These are phyloP conservation scores for Alexandromys fortis DNA, from an alignment of 2,113 vertebrate species.

Conservation along the genomic window DNA sequence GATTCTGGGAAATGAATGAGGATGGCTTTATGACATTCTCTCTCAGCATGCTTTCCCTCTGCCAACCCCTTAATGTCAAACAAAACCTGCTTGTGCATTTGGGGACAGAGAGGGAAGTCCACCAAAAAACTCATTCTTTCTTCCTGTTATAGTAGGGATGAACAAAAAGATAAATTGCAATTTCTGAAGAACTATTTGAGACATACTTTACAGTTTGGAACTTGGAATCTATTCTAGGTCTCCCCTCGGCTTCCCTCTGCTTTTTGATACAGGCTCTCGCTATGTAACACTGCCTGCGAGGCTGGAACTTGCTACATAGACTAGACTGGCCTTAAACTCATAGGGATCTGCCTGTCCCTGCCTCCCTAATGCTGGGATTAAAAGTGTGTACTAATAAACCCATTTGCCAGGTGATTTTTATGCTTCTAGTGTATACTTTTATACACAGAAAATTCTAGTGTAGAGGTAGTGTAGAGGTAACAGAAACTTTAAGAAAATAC, in stretches of 20 bases:
- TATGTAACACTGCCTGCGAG: neutral
- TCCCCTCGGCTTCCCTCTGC: neutral
- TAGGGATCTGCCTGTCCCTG: neutral
- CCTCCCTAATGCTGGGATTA: neutral
- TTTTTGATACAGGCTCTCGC: neutral
- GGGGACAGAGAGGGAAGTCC: conserved; percentile 19
- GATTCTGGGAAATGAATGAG: neutral
- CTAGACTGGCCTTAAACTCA: neutral
- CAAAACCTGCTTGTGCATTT: conserved; percentile 49
- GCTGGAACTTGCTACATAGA: neutral
- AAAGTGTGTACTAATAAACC: neutral
- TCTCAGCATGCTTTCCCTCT: conserved; percentile 31
- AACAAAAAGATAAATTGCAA: conserved; percentile 19
- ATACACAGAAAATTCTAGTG: neutral
- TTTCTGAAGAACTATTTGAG: conserved; percentile 47
- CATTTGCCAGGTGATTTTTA: neutral
- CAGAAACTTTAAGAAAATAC: neutral
- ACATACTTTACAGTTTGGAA: neutral
- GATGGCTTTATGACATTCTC: neutral
- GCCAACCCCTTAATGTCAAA: conserved; percentile 37
- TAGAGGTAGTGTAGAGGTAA: neutral
- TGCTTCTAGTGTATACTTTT: neutral
- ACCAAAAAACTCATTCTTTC: conserved; percentile 19
- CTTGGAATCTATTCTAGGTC: neutral
- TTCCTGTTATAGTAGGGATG: neutral